These are phyloP conservation scores for Mythimna vitellina DNA, from an alignment of 2,888 invertebrate species.

Conservation along the genomic window DNA sequence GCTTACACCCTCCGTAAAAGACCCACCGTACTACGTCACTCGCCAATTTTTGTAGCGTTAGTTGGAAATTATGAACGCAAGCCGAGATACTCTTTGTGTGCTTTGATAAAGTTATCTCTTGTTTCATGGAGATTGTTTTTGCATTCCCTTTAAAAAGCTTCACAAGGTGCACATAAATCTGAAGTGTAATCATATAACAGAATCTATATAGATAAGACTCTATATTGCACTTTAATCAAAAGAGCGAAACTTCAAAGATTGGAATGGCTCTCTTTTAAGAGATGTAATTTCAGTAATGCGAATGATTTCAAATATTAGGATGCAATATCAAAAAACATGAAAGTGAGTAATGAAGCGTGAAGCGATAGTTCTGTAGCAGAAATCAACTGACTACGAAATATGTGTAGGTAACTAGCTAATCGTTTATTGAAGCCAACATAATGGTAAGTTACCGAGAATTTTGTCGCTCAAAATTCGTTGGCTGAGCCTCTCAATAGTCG, in stretches of 20 bases:
- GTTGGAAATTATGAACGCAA: conserved; percentile 81
- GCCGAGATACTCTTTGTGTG: conserved; percentile 66
- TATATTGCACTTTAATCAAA: conserved; percentile 17
- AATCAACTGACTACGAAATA: conserved; percentile 64
- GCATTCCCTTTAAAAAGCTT: conserved; percentile 40
- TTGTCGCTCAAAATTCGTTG: conserved; percentile 77
- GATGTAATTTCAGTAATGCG: background rate
- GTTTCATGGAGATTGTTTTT: conserved; percentile 64
- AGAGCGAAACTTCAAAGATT: conserved; percentile 3
- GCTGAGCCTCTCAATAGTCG: conserved; percentile 81
- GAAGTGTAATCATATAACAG: conserved; percentile 21
- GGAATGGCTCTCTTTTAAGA: background rate
- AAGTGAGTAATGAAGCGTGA: conserved; percentile 44
- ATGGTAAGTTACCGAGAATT: conserved; percentile 80
- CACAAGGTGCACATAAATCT: conserved; percentile 48
- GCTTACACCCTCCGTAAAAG: conserved; percentile 79
- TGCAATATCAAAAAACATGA: conserved; percentile 35
- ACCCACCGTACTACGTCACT: conserved; percentile 68
- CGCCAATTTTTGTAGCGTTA: conserved; percentile 84
- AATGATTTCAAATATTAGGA: conserved; percentile 20
- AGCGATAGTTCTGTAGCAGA: conserved; percentile 38
- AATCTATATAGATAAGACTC: conserved; percentile 22
- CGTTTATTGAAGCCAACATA: conserved; percentile 69
- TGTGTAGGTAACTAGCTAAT: conserved; percentile 70
- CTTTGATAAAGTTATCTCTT: conserved; percentile 70